Evolutionary conservation across 2,797 vertebrate species (phyloP).

Genomic region (Micrastur ruficollis): DNA sequence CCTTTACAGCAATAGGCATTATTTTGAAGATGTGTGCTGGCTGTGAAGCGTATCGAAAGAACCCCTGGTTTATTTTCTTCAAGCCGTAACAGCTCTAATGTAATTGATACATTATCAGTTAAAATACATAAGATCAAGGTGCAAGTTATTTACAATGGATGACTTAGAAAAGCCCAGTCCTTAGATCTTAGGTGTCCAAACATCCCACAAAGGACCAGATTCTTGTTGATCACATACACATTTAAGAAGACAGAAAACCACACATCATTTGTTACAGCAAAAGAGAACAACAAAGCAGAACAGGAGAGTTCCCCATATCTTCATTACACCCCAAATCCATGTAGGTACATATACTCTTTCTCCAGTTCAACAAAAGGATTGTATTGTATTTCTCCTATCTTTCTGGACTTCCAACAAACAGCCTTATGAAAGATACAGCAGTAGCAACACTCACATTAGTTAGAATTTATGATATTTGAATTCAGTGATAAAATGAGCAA

Average conservation of each 20-base stretch:
- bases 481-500: rapidly evolving
- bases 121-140: background rate
- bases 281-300: background rate
- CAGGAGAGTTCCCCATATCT: background rate
- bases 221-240: background rate
- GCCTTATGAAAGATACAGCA: background rate
- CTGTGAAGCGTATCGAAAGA: background rate
- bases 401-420: background rate
- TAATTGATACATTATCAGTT: background rate
- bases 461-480: background rate
- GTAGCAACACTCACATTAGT: background rate
- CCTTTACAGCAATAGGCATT: background rate
- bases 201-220: background rate
- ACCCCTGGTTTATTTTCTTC: background rate
- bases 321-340: background rate
- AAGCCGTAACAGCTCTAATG: background rate
- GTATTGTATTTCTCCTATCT: background rate
- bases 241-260: background rate
- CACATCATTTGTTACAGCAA: background rate
- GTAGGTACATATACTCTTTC: background rate
- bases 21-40: background rate
- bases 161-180: background rate
- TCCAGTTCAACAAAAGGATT: background rate
- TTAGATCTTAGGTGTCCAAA: background rate
- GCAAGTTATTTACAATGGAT: background rate